A percentile compares a stretch with the other conserved stretches of the same genome.
Conservation (phyloP, 2,888 invertebrate species). For the Erebia ligea region DNA sequence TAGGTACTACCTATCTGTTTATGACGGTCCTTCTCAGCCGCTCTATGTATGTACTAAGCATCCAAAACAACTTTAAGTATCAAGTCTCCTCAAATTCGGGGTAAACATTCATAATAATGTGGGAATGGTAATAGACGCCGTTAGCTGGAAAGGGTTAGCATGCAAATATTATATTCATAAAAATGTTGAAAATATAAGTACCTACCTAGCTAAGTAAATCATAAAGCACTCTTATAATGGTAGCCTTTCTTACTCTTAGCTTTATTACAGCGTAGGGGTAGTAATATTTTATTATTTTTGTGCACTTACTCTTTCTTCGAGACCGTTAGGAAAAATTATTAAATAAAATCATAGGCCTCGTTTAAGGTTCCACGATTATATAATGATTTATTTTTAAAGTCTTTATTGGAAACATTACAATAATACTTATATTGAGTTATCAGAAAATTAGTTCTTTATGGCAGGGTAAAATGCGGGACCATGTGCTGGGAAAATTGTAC, state of each 20-base stretch:
- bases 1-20: too few species aligned
- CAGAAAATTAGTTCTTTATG: too few species aligned
- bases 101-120: conserved; percentile 21
- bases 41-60: background rate
- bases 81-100: conserved; percentile 5
- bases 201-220: conserved; percentile 11
- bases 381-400: too few species aligned
- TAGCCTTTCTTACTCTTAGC: conserved; percentile 4
- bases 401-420: too few species aligned
- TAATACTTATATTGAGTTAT: too few species aligned
- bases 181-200: conserved; percentile 20
- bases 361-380: too few species aligned
- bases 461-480: too few species aligned
- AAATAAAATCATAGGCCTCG: too few species aligned
- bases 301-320: background rate
- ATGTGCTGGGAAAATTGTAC: too few species aligned
- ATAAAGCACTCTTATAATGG: background rate
- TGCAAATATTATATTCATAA: conserved; percentile 33
- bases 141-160: conserved; percentile 32
- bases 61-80: background rate
- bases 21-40: too few species aligned
- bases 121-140: conserved; percentile 11
- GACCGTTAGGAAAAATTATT: background rate
- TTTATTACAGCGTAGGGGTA: conserved; percentile 8
- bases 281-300: background rate